Base-by-base conservation (phyloP, 2,888 invertebrate genomes). In the Meta bourneti region DNA sequence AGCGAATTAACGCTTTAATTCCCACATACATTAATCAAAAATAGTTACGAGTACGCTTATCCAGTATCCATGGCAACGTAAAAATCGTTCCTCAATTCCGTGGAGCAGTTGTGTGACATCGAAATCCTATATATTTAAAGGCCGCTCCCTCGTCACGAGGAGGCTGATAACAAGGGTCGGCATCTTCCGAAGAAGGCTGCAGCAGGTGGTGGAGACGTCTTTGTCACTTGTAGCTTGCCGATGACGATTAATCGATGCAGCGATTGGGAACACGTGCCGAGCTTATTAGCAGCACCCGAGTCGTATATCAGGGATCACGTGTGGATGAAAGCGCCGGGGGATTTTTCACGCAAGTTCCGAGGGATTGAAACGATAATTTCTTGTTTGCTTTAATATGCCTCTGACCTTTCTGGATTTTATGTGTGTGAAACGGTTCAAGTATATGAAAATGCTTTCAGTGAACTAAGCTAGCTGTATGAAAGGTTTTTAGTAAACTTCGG, bases 171-270 rank as follows among this genome's bases (percentile, higher is more conserved):
- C 75, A 49, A 75, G 13, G 75, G 48, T 48, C 48, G 70, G 34
- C 34, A 61, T 69, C 49, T 70, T 81, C 81, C 6, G 20, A 34
- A 34, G 34, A 34, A 34, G 49, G 69, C n/a, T 70, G 51, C 90
- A 91, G 86, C 81, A 86, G 90, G n/a, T 61, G 81, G 54, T 48
- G 90, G 85, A 84, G 79, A 84, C 83, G 80, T 75, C 75, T 70
- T 84, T 86, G 90, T 91, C 90, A 91, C 90, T 91, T 91, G 86
- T 91, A 86, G 90, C 90, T 90, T 79, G 77, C 16, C 86, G 90
- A 86, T 91, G 90, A 91, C 86, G 80, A 86, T 82, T 80, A 91
- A 91, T 91, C 90, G 90, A 91, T 91, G 49, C 80, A 6, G 48
- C 49, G 70, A 81, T 34, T 51, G n/a, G 16, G 16, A 77, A 51